Percentiles rank a stretch among this genome's conserved stretches.
Evolutionary conservation across 2,113 vertebrate genomes (phyloP).

Genomic region (Gallinago jamesoni): DNA sequence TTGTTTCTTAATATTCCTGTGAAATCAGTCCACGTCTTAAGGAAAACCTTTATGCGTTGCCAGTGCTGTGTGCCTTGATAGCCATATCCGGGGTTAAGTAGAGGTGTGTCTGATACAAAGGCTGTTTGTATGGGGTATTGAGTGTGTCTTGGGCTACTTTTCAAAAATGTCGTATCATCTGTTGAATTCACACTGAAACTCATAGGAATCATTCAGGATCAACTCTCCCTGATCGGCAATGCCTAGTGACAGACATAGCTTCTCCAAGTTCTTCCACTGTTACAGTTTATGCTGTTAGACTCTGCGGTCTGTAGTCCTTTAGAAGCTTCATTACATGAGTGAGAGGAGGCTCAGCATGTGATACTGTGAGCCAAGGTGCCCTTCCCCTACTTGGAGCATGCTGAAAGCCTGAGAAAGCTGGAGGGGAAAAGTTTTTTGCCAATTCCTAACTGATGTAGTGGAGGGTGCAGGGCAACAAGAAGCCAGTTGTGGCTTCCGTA

Average conservation of each 20-base stretch:
- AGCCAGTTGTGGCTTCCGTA: constrained; percentile 6
- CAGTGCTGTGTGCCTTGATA: background rate
- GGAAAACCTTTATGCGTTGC: background rate
- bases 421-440: constrained; percentile 36
- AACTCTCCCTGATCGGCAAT: background rate
- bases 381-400: constrained; percentile 19
- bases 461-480: constrained; percentile 17
- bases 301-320: rapidly evolving
- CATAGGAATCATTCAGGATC: background rate
- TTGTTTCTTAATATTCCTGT: background rate
- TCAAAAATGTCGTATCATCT: background rate
- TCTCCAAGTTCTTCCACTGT: background rate
- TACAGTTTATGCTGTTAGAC: background rate
- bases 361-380: background rate
- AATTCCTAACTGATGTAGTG: background rate
- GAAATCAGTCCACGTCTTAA: background rate
- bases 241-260: background rate
- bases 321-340: background rate
- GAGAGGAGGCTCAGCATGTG: background rate
- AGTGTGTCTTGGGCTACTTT: background rate
- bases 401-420: constrained; percentile 25
- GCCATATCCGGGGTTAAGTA: background rate
- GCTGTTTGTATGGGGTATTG: rapidly evolving
- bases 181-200: background rate
- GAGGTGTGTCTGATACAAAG: background rate